These are phyloP conservation scores for Argopecten irradians DNA, from an alignment of 1,140 invertebrate species.

Conservation along the genomic window DNA sequence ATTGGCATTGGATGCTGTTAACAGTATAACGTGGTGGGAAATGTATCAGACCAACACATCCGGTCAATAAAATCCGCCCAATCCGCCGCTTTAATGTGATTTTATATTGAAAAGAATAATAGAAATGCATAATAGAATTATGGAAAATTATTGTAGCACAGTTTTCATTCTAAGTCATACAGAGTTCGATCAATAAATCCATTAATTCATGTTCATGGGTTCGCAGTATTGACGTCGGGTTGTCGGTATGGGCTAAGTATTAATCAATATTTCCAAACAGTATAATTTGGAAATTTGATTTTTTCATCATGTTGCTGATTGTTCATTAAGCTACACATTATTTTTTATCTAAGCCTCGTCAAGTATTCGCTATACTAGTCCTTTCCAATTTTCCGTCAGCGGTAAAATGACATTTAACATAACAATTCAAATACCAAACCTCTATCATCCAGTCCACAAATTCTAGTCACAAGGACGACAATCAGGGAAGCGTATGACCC, in stretches of 20 bases:
- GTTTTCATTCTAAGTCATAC: not conserved
- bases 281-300: not conserved
- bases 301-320: not conserved
- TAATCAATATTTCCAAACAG: not conserved
- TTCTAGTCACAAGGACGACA: no score
- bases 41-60: not conserved
- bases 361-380: no score
- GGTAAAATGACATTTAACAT: no score
- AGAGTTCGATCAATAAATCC: not conserved
- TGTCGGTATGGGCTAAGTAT: not conserved
- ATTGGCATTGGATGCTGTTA: not conserved
- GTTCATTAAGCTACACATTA: not conserved
- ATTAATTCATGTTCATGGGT: not conserved
- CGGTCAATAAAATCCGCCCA: not conserved
- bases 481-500: no score
- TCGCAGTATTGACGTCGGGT: not conserved
- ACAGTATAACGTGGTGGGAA: not conserved
- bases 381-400: no score
- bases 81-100: not conserved
- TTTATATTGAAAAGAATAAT: not conserved
- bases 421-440: no score
- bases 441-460: no score
- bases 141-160: not conserved
- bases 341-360: no score
- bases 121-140: constrained; percentile 2